Evolutionary conservation across 2,888 invertebrate genomes (phyloP).

Genomic region (Ferdinandea cuprea): DNA sequence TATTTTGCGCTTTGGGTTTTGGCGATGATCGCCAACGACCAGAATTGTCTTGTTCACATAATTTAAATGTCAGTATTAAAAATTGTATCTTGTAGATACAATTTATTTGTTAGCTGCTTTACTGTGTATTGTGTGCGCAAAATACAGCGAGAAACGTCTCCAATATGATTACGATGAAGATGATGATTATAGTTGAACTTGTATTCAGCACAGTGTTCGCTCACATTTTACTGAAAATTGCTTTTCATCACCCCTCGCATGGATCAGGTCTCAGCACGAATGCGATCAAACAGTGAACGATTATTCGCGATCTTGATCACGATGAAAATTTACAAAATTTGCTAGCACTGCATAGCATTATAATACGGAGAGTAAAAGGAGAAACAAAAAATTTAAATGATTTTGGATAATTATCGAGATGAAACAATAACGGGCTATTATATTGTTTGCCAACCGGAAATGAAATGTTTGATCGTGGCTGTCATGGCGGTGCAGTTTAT

Average conservation of each 20-base stretch:
- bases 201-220: constrained; percentile 64
- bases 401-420: constrained; percentile 75
- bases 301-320: constrained; percentile 56
- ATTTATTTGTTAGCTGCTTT: constrained; percentile 60
- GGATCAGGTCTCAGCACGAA: neutral
- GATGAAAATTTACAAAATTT: constrained; percentile 66
- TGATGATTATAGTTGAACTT: constrained; percentile 73
- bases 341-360: constrained; percentile 49
- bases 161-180: constrained; percentile 71
- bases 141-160: constrained; percentile 52
- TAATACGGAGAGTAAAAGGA: neutral
- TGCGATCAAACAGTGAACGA: constrained; percentile 56
- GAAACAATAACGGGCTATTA: constrained; percentile 75
- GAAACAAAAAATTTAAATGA: constrained; percentile 67
- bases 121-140: constrained; percentile 15
- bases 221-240: constrained; percentile 70
- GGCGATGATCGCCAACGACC: constrained; percentile 70
- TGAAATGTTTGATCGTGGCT: constrained; percentile 74
- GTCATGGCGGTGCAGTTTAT: constrained; percentile 68
- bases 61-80: constrained; percentile 83
- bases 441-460: constrained; percentile 74
- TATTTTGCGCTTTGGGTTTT: constrained; percentile 72
- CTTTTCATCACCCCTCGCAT: constrained; percentile 11
- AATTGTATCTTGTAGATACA: constrained; percentile 77
- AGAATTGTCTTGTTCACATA: constrained; percentile 81